Evolutionary conservation across 2,797 vertebrate species (phyloP), one percentile per base, ranked within the genome.

Genomic region (Platyrinchus mystaceus): DNA sequence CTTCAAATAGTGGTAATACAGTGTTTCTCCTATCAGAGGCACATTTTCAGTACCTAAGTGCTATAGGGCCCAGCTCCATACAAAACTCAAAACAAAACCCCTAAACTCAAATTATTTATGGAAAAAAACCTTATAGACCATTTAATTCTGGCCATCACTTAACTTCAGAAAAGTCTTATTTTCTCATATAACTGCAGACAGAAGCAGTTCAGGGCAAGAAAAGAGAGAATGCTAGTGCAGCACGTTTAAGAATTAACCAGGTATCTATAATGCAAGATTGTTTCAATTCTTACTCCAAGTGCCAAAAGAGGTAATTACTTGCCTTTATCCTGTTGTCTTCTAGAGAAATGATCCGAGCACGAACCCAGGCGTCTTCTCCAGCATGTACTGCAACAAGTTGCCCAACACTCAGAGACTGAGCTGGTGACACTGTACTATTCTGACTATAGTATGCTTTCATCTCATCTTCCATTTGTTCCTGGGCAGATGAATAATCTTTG

Each of bases 391-490:
- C 98, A 64, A 99, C 98, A 86, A 99, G 94, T 30, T 99, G 98
- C 58, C 99, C 99, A 37, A 98, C 55, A 1, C 71, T 95, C 77
- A 97, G 96, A 8, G 97, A 93, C 19, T 94, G 90, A 56, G 98
- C 50, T 37, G 84, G 74, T 22, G 76, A 91, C 26, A 85, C 68
- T 5, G 56, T 58, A 6, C 96, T 70, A 18, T 91, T 96, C 77
- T 97, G 97, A 79, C 81, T 97, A 80, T 99, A 99, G 95, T 98
- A 98, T 7, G 97, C 97, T 43, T 97, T 97, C 99, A 99, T 99
- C 41, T 97, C 94, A 50, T 98, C 98, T 93, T 99, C 99, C 98
- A 99, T 98, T 85, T 97, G 94, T 44, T 99, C 99, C 93, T 99
- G 99, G 56, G 98, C 98, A 14, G 96, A 97, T 37, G 99, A 99